Evolutionary conservation across 1,140 invertebrate species (phyloP), one percentile per base, ranked within the genome.

Genomic region (Chironomus tepperi): DNA sequence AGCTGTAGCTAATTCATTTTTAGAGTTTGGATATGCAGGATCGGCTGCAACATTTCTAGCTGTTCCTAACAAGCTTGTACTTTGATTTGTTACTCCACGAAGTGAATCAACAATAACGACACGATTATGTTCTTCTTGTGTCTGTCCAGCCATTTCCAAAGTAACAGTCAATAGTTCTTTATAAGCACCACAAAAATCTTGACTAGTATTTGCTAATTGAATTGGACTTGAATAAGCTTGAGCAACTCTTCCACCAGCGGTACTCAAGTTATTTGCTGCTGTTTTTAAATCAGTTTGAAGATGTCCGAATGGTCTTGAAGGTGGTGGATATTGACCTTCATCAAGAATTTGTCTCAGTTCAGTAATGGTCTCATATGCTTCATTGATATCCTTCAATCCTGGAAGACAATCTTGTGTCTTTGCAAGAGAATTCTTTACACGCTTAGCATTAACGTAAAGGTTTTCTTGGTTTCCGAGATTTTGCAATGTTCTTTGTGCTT

Each of bases 21-120:
- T 95, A 0, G 92, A 89, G 80, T 97, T 97, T 0, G 95, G 94
- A 70, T 95, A 90, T 74, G 89, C 89, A 0, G 95, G 91, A 85
- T 98, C 95, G 73, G 91, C 90, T 43, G 94, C 92, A 72, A 97
- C 90, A 2, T 90, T 91, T 84, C 97, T 97, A 7, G 93, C 94
- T 3, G 94, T 92, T 0, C 89, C 87, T 0, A 98, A 84, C 3
- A 98, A 86, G 77, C 95, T 95, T 73, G 93, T 92, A 0, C 95
- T 98, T 43, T 90, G 91, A 70, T 92, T 90, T 0, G 94, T 94
- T 0, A 98, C 91, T 76, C 90, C 93, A 79, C 93, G 93, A 77
- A 98, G 85, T 0, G 93, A 93, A 24, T 90, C 87, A 0, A 97
- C 89, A 85, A 98, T 96, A 78, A 92, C 87, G 0, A 85, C 87